Conservation (phyloP, 2,797 vertebrate species). For the Amphiprion clarkii region DNA sequence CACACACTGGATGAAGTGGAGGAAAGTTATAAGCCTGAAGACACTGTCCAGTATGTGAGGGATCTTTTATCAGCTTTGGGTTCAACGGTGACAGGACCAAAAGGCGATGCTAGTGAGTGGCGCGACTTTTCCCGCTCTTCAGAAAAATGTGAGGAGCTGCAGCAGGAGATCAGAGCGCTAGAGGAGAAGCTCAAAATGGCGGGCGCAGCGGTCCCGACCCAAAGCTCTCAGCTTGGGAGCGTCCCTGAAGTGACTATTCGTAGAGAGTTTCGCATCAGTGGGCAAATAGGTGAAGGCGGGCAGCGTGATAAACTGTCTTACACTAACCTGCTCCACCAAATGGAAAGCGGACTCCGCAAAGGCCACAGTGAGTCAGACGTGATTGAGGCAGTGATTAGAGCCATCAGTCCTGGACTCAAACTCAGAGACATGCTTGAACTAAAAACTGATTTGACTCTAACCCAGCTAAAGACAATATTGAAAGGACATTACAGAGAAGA, state of each 20-base stretch:
- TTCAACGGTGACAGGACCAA: too few relatives aligned
- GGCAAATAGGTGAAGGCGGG: slow-evolving; percentile 8
- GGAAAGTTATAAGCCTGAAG: too few relatives aligned
- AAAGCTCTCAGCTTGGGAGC: not conserved
- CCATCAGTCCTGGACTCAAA: slow-evolving; percentile 27
- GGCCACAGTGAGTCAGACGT: slow-evolving; percentile 22
- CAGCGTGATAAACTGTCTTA: slow-evolving; percentile 31
- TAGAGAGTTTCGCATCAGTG: slow-evolving; percentile 12
- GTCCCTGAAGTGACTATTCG: slow-evolving; percentile 15
- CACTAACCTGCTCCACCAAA: slow-evolving; percentile 23
- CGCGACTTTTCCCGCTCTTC: too few relatives aligned
- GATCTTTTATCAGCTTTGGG: too few relatives aligned
- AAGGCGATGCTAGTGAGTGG: too few relatives aligned
- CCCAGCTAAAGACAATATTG: slow-evolving; percentile 18
- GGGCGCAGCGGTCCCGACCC: too few relatives aligned
- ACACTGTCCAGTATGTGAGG: too few relatives aligned
- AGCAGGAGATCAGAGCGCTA: too few relatives aligned
- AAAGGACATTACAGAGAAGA: slow-evolving; percentile 36
- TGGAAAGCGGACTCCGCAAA: slow-evolving; percentile 5
- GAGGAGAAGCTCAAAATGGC: too few relatives aligned
- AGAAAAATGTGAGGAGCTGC: too few relatives aligned
- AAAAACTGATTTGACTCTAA: slow-evolving; percentile 6
- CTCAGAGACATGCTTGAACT: slow-evolving; percentile 26
- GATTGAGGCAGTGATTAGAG: slow-evolving; percentile 32
- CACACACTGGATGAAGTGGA: too few relatives aligned